Evolutionary conservation across 2,888 invertebrate species (phyloP).

Genomic region (Prostheceraeus crozeri): DNA sequence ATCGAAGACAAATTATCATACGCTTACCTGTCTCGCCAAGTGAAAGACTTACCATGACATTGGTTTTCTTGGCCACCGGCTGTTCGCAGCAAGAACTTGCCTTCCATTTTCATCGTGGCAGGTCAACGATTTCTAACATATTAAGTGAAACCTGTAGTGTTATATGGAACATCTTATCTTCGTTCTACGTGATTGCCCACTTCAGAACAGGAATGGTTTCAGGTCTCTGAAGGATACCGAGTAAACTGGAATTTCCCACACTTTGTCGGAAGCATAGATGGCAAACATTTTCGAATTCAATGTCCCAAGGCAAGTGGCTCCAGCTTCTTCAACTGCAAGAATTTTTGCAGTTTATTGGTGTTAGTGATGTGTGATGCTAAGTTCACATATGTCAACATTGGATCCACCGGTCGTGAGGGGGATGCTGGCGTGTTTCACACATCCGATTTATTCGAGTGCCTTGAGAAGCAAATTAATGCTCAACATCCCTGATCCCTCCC

Average conservation of each 20-base stretch:
- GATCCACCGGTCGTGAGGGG: slow-evolving; percentile 38
- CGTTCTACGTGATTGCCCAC: too few species aligned
- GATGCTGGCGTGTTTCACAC: slow-evolving; percentile 41
- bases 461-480: slow-evolving; percentile 31
- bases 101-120: too few species aligned
- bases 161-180: too few species aligned
- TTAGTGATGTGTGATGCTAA: slow-evolving; percentile 36
- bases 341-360: slow-evolving; percentile 35
- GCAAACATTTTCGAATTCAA: slow-evolving; percentile 11
- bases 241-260: slow-evolving; percentile 26
- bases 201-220: too few species aligned
- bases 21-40: too few species aligned
- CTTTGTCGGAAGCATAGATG: slow-evolving; percentile 10
- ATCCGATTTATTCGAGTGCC: slow-evolving; percentile 30
- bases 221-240: too few species aligned
- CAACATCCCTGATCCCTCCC: slow-evolving; percentile 35
- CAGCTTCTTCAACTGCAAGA: slow-evolving; percentile 36
- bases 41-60: too few species aligned
- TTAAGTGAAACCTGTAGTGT: too few species aligned
- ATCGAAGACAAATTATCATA: too few species aligned
- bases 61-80: too few species aligned
- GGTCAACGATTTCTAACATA: too few species aligned
- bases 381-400: slow-evolving; percentile 41
- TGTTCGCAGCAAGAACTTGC: too few species aligned
- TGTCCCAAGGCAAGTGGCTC: slow-evolving; percentile 21